Conservation (phyloP, 2,888 invertebrate genomes). For the Sepioteuthis lessoniana region DNA sequence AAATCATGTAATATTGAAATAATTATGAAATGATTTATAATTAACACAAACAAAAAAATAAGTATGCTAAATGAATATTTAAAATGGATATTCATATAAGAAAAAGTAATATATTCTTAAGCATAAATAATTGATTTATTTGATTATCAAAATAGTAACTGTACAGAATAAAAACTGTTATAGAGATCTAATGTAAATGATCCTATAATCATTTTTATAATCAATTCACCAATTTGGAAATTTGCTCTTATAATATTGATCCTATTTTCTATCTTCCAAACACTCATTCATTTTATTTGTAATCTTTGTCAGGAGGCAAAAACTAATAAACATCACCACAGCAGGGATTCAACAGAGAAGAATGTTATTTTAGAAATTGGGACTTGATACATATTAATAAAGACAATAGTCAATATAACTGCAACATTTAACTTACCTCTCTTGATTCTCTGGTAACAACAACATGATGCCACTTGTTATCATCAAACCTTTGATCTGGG, state of each 20-base stretch:
- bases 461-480: conserved; percentile 96
- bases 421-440: conserved; percentile 81
- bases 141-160: not conserved
- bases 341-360: not conserved
- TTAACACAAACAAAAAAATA: not conserved
- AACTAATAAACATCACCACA: not conserved
- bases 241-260: no score
- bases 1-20: no score
- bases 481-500: conserved; percentile 89
- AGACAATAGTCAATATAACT: not conserved
- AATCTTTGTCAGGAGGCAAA: not conserved
- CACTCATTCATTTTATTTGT: no score
- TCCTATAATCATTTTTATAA: no score
- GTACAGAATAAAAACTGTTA: no score
- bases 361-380: not conserved
- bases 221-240: no score
- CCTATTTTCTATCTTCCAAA: no score
- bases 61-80: not conserved
- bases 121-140: not conserved
- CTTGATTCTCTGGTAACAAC: conserved; percentile 91
- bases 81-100: not conserved
- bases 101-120: not conserved
- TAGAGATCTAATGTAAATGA: no score
- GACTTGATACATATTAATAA: not conserved
- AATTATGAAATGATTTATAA: not conserved